These are phyloP conservation scores for Octomys mimax DNA, from an alignment of 2,797 vertebrate genomes.

Conservation along the genomic window DNA sequence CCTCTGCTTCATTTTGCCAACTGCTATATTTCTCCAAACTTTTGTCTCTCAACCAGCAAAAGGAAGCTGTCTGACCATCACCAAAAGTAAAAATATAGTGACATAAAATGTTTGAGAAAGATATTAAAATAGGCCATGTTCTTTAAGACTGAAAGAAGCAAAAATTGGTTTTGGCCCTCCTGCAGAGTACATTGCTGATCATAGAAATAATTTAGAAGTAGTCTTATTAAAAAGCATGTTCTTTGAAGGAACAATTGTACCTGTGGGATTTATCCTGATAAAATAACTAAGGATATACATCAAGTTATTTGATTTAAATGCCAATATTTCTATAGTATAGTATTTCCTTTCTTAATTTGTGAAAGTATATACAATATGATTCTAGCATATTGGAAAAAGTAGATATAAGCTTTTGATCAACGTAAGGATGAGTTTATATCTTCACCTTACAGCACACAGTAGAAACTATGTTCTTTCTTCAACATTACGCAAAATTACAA, in stretches of 20 bases:
- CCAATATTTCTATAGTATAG: background rate
- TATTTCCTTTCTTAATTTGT: background rate
- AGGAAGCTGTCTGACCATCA: conserved; percentile 12
- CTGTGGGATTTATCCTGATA: conserved; percentile 2
- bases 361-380: background rate
- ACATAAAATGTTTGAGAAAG: background rate
- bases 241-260: conserved; percentile 17
- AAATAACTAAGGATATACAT: conserved; percentile 37
- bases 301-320: background rate
- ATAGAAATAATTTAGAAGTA: background rate
- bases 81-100: conserved; percentile 25
- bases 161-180: conserved; percentile 6
- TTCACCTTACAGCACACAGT: background rate
- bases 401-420: conserved; percentile 39
- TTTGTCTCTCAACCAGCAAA: background rate
- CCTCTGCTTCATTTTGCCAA: conserved; percentile 34
- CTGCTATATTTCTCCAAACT: background rate
- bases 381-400: background rate
- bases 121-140: background rate
- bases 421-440: background rate
- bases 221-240: background rate
- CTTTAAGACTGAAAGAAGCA: background rate
- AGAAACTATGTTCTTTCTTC: background rate
- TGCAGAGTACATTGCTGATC: background rate
- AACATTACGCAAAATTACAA: background rate